Base-by-base conservation (phyloP, 2,797 vertebrate genomes). In the Lepidocolaptes lacrymiger region DNA sequence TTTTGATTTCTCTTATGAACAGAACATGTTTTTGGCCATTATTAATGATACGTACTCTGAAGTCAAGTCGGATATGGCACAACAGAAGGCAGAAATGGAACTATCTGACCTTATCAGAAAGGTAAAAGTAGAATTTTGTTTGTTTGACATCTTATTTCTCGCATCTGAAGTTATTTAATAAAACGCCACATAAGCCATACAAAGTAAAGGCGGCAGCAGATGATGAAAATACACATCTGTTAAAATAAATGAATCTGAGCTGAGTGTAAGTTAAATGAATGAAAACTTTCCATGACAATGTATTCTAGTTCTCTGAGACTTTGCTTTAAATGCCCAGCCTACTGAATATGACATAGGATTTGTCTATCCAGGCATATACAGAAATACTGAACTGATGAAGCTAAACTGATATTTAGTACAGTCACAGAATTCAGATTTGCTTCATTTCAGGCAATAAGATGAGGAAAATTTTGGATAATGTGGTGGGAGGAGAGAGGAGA, bases 11-110 rank as follows among this genome's bases (percentile, higher is more conserved):
- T 96, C 52, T 91, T 48, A 32, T 72, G 77, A 96, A 94, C 97
- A 99, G 99, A 99, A 99, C 95, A 99, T 99, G 99, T 99, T 99
- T 98, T 97, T 99, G 97, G 99, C 99, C 78, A 99, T 99, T 97
- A 99, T 99, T 97, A 99, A 99, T 78, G 99, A 99, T 95, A 98
- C 99, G 0, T 99, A 99, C 94, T 99, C 99, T 1, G 99, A 99
- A 97, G 99, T 99, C 89, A 99, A 99, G 97, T 98, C 98, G 0
- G 99, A 99, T 97, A 98, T 99, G 98, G 98, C 99, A 43, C 99
- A 99, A 95, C 99, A 99, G 96, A 99, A 98, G 97, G 98, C 98
- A 66, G 99, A 99, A 96, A 99, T 99, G 99, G 99, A 99, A 93
- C 98, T 99, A 95, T 98, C 98, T 9, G 99, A 99, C 97, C 98